A percentile compares a stretch with the other conserved stretches of the same genome.
phyloP scores from a whole-genome alignment of 1,140 invertebrate genomes.

The Paraescarpia echinospica region DNA sequence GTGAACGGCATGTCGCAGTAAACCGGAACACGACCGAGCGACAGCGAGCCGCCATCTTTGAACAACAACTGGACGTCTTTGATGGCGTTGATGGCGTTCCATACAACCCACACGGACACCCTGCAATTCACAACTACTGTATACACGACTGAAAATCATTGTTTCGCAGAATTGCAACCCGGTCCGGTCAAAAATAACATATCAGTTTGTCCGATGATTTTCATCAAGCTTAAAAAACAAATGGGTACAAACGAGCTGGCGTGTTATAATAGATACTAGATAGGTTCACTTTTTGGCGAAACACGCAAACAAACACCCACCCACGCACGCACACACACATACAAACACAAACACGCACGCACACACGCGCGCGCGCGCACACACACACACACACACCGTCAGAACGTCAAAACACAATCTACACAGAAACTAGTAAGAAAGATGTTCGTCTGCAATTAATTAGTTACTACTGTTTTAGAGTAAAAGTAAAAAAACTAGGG shows the following conservation, averaged over 20 bases:
- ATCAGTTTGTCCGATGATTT: no score
- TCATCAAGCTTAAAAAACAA: no score
- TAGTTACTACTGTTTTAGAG: no score
- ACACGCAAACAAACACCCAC: no score
- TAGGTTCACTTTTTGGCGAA: neutral
- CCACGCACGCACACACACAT: no score
- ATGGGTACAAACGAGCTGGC: no score
- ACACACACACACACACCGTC: neutral
- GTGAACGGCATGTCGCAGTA: constrained; percentile 41
- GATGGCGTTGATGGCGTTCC: constrained; percentile 32
- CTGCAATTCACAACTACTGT: constrained; percentile 17
- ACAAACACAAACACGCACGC: constrained; percentile 5
- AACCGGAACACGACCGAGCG: constrained; percentile 26
- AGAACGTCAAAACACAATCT: neutral
- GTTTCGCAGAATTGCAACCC: no score
- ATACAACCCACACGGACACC: constrained; percentile 38
- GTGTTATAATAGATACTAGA: no score
- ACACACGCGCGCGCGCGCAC: neutral
- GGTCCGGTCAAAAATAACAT: no score
- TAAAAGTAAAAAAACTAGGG: no score
- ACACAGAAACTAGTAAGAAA: no score
- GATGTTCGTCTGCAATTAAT: no score
- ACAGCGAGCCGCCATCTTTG: constrained; percentile 24
- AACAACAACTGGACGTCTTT: constrained; percentile 31
- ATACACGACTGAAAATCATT: neutral